phyloP scores from a whole-genome alignment of 1,140 invertebrate species.

The Thalassaphorura encarpata region DNA sequence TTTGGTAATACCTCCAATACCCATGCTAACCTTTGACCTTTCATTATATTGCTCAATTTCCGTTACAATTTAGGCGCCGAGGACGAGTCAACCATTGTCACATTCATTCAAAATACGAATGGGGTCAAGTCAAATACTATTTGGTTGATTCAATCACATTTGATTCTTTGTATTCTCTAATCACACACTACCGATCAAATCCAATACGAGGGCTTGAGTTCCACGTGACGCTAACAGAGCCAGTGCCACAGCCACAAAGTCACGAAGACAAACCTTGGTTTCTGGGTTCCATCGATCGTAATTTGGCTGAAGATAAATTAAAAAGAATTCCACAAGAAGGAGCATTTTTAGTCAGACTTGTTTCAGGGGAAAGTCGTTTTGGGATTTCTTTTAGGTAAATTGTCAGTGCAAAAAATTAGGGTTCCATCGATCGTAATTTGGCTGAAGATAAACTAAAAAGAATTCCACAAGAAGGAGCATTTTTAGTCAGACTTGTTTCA shows the following conservation, averaged over 20 bases:
- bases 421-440: conserved; percentile 35
- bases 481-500: conserved; percentile 77
- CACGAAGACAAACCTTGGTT: conserved; percentile 94
- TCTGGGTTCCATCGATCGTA: conserved; percentile 64
- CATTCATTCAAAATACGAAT: conserved; percentile 79
- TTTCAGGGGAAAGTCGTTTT: conserved; percentile 71
- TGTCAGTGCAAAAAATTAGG: not conserved
- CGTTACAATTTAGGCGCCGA: conserved; percentile 49
- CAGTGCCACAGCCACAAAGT: conserved; percentile 88
- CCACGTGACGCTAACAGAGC: conserved; percentile 72
- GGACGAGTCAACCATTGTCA: conserved; percentile 85
- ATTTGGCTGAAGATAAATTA: conserved; percentile 75
- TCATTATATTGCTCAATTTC: not conserved
- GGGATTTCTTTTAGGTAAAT: conserved; percentile 86
- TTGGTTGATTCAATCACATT: conserved; percentile 80
- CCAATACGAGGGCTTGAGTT: conserved; percentile 81
- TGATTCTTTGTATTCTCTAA: conserved; percentile 84
- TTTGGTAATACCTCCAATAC: conserved; percentile 62
- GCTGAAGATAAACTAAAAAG: conserved; percentile 79
- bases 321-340: conserved; percentile 72
- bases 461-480: conserved; percentile 77
- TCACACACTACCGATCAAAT: conserved; percentile 79
- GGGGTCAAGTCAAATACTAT: conserved; percentile 80
- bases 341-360: conserved; percentile 81
- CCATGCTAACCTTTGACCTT: no score